Evolutionary conservation across 1,140 invertebrate species (phyloP), one percentile per base, ranked within the genome.

Genomic region (Saccostrea cuccullata): DNA sequence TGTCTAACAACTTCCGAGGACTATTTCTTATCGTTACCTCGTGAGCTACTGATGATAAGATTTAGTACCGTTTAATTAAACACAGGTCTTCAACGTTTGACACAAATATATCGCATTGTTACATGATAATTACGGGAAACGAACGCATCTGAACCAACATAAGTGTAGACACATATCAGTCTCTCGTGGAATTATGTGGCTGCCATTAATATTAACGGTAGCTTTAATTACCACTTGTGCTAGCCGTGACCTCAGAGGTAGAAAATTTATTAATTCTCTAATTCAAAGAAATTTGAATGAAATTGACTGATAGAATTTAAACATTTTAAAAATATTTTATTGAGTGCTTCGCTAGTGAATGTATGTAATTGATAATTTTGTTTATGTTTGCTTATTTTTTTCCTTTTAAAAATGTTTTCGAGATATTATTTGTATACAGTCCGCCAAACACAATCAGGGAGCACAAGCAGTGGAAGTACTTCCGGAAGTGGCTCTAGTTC

Each of bases 391-490:
- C 47, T 47, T 47, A 47, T 47, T 47, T 47, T 47, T 6, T 47
- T 9, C 47, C 47, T 9, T 47, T 47, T 47, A 47, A 47, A 8
- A 47, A 47, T 47, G 47, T 47, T 47, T 47, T 47, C 47, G 9
- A 47, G 9, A 6, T 2, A 20, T 6, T 64, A 17, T 6, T 64
- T 64, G 13, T 20, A 13, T 40, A 26, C 58, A 85, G 84, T 40
- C 84, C 55, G 70, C 70, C 70, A 77, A 77, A 77, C 70, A 30
- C 70, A 77, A 30, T 40, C 82, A n/a, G 87, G 87, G 40, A 55
- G 77, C 20, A 70, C 82, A 23, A 64, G 40, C 40, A 64, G 60
- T 13, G 64, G 60, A 85, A 85, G 60, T 83, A 87, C 47, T 40
- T 11, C 47, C 26, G 20, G 40, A 5, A 26, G 47, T 30, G 30